Conservation (phyloP, 2,888 invertebrate genomes). For the Drosophila longiperda region DNA sequence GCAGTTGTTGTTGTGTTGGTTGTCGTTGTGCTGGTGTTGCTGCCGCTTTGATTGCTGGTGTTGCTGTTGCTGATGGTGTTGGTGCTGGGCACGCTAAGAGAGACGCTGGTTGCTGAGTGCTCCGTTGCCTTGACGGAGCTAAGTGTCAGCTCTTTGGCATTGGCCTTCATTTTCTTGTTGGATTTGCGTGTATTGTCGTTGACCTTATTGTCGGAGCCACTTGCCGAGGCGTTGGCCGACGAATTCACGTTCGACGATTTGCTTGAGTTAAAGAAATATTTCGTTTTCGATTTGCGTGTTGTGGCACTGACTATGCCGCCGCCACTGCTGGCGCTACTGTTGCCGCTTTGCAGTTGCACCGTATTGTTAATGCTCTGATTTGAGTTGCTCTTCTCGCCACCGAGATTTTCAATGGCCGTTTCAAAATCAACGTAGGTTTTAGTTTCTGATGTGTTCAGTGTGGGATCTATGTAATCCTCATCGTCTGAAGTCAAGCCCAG, state of each 20-base stretch:
- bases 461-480: conserved; percentile 91
- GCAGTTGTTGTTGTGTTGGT: conserved; percentile 28
- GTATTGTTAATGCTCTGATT: conserved; percentile 47
- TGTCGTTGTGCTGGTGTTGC: conserved; percentile 32
- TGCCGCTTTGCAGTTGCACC: conserved; percentile 62
- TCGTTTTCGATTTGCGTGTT: conserved; percentile 69
- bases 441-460: conserved; percentile 54
- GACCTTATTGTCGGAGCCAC: conserved; percentile 79
- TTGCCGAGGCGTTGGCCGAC: conserved; percentile 78
- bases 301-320: conserved; percentile 57
- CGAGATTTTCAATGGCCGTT: conserved; percentile 73
- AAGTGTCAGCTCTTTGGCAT: conserved; percentile 81
- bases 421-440: conserved; percentile 75
- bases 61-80: conserved; percentile 21
- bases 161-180: conserved; percentile 78
- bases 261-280: conserved; percentile 75
- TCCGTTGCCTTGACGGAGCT: conserved; percentile 80
- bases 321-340: conserved; percentile 76
- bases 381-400: conserved; percentile 56
- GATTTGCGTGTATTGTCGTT: conserved; percentile 70
- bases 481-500: conserved; percentile 96
- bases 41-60: conserved; percentile 20
- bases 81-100: conserved; percentile 40
- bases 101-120: conserved; percentile 60
- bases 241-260: conserved; percentile 70